These are phyloP conservation scores for Drosophila aldrichi DNA, from an alignment of 2,888 invertebrate genomes.

Conservation along the genomic window DNA sequence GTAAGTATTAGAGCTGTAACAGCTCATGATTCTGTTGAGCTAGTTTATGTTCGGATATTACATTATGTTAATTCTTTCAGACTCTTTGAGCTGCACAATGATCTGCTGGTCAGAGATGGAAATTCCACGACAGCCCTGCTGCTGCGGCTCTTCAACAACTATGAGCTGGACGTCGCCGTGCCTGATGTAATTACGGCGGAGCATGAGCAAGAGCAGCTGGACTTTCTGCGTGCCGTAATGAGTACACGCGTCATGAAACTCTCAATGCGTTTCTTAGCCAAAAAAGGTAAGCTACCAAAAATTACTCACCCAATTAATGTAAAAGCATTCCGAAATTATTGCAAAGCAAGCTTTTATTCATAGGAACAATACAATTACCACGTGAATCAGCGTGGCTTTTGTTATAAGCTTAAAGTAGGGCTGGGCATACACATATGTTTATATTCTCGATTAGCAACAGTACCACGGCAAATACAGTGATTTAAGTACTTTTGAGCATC, in stretches of 20 bases:
- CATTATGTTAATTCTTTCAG: slow-evolving; percentile 35
- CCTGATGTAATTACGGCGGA: slow-evolving; percentile 65
- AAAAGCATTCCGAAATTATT: background rate
- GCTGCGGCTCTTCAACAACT: slow-evolving; percentile 77
- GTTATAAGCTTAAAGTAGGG: background rate
- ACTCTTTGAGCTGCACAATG: slow-evolving; percentile 72
- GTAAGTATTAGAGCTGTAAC: slow-evolving; percentile 57
- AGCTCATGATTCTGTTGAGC: background rate
- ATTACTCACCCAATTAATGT: background rate
- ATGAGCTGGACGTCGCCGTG: slow-evolving; percentile 67
- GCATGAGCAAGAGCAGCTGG: slow-evolving; percentile 72
- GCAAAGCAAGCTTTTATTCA: background rate
- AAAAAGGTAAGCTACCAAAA: slow-evolving; percentile 40
- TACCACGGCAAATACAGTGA: background rate
- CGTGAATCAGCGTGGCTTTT: background rate
- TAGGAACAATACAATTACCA: background rate
- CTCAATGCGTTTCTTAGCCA: slow-evolving; percentile 72
- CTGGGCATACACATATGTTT: background rate
- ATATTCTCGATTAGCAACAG: background rate
- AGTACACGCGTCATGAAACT: slow-evolving; percentile 78
- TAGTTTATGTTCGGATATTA: background rate
- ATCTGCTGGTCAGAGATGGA: slow-evolving; percentile 56
- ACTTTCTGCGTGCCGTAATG: slow-evolving; percentile 75
- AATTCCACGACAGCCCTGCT: slow-evolving; percentile 73
- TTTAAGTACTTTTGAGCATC: too few relatives aligned